A percentile compares a stretch with the other conserved stretches of the same genome.
These are phyloP conservation scores for Malurus splendens DNA, from an alignment of 2,797 vertebrate species.

Conservation along the genomic window DNA sequence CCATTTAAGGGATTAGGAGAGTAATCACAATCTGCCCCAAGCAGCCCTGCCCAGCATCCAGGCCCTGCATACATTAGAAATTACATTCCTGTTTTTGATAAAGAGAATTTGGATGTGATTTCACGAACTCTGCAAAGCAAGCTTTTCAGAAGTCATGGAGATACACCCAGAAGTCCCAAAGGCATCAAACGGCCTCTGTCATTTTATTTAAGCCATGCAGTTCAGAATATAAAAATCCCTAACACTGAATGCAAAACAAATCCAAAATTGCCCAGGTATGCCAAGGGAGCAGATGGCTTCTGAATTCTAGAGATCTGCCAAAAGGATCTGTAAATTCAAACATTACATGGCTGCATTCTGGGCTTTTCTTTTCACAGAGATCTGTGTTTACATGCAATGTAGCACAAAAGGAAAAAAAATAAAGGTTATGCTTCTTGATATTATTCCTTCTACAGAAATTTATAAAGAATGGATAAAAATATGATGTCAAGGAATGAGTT, in stretches of 20 bases:
- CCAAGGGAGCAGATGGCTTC: constrained; percentile 23
- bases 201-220: background rate
- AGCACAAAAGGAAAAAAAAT: background rate
- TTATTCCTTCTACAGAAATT: background rate
- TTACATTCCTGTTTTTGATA: background rate
- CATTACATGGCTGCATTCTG: background rate
- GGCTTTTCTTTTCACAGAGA: background rate
- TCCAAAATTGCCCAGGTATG: background rate
- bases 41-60: background rate
- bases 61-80: background rate
- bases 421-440: background rate
- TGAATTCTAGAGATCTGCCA: background rate
- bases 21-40: constrained; percentile 55
- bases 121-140: background rate
- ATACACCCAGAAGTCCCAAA: background rate
- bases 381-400: background rate
- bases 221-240: background rate
- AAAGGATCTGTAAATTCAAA: background rate
- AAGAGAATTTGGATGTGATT: background rate
- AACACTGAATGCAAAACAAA: background rate
- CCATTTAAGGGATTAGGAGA: constrained; percentile 54
- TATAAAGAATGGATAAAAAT: background rate
- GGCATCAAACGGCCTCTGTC: background rate
- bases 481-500: background rate
- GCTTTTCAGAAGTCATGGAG: background rate